A percentile compares a stretch with the other conserved stretches of the same genome.
Conservation (phyloP, 2,888 invertebrate species). For the Eupithecia vulgata region DNA sequence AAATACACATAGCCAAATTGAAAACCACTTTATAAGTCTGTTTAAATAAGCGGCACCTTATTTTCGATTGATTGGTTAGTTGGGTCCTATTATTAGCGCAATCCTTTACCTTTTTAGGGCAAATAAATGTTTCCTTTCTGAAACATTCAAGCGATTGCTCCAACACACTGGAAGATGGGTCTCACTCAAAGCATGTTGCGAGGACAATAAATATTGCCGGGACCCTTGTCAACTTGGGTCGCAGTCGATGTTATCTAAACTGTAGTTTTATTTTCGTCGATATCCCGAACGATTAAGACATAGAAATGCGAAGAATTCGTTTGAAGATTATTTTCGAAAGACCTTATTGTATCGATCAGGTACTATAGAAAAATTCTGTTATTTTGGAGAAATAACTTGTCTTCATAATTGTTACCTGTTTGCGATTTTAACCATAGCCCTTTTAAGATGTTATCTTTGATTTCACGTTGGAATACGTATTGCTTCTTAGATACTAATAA, state of each 20-base stretch:
- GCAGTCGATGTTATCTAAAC: neutral
- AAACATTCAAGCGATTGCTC: neutral
- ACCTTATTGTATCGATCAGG: no score
- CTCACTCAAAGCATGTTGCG: neutral
- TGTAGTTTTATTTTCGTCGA: neutral
- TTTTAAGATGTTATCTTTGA: no score
- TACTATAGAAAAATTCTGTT: neutral
- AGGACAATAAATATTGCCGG: conserved; percentile 4
- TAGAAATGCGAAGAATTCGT: neutral
- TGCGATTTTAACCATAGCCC: no score
- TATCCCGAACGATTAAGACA: neutral
- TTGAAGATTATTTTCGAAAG: no score
- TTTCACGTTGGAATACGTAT: neutral
- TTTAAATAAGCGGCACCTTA: neutral
- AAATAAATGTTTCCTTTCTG: conserved; percentile 4
- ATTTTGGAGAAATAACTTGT: neutral
- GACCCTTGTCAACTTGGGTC: conserved; percentile 4
- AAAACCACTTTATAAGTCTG: no score
- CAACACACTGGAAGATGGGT: neutral
- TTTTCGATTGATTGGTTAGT: neutral
- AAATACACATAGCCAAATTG: no score
- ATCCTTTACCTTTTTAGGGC: neutral
- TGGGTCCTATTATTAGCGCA: neutral
- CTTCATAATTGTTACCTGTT: no score
- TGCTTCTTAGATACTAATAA: no score